A percentile compares a stretch with the other conserved stretches of the same genome.
These are phyloP conservation scores for Equus przewalskii DNA, from an alignment of 2,113 vertebrate genomes.

Conservation along the genomic window DNA sequence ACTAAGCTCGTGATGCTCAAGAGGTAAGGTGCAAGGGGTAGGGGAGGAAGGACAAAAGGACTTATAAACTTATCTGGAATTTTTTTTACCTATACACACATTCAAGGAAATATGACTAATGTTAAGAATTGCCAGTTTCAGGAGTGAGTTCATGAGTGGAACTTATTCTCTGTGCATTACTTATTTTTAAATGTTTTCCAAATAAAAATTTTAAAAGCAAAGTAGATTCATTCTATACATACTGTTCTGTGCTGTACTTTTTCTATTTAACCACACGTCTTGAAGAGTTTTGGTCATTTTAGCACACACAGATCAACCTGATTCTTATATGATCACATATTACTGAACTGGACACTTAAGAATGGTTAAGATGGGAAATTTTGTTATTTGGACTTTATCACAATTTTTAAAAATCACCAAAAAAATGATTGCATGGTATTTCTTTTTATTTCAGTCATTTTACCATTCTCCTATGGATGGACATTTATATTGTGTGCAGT, in stretches of 20 bases:
- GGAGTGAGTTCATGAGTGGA: background rate
- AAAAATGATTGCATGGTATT: background rate
- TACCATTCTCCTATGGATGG: background rate
- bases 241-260: background rate
- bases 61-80: background rate
- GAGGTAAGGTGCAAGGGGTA: background rate
- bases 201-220: background rate
- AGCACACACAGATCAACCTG: background rate
- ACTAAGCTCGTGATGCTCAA: background rate
- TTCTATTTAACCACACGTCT: background rate
- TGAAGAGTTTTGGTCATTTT: background rate
- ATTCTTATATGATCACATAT: background rate
- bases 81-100: background rate
- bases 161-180: background rate
- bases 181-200: conserved; percentile 41
- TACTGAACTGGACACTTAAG: background rate
- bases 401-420: background rate
- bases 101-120: background rate
- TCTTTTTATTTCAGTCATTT: conserved; percentile 19
- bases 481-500: background rate
- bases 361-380: background rate
- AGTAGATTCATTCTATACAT: background rate
- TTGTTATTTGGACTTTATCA: background rate
- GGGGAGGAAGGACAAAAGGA: background rate
- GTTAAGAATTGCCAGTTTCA: background rate